phyloP scores from a whole-genome alignment of 2,113 vertebrate species.

The Mandrillus leucophaeus region DNA sequence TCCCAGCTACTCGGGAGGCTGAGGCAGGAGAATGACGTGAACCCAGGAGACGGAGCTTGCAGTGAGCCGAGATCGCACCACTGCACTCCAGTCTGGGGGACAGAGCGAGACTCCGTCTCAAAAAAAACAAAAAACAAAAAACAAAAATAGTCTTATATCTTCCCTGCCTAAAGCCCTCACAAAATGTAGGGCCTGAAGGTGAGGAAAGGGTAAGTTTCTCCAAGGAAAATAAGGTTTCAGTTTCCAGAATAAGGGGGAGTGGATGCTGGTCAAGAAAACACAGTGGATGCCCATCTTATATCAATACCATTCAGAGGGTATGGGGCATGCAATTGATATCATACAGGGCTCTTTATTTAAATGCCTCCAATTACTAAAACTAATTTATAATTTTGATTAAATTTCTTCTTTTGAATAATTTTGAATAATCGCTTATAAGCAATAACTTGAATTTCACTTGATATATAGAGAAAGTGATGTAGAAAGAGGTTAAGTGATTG shows the following conservation, averaged over 20 bases:
- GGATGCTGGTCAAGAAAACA: neutral
- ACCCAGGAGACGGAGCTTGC: too few species aligned
- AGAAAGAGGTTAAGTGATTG: slow-evolving; percentile 37
- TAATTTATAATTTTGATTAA: slow-evolving; percentile 58
- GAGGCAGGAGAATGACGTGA: too few species aligned
- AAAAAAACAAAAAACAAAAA: too few species aligned
- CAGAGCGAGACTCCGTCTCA: too few species aligned
- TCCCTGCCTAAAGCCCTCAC: neutral
- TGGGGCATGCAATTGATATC: neutral
- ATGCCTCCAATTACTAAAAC: slow-evolving; percentile 49
- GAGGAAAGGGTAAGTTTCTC: neutral
- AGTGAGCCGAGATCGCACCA: too few species aligned
- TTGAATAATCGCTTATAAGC: slow-evolving; percentile 34
- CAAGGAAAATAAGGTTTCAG: neutral
- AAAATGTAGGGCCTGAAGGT: neutral
- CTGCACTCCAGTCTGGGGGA: too few species aligned
- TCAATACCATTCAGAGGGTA: neutral
- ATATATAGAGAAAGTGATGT: slow-evolving; percentile 44
- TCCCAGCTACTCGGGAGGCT: too few species aligned
- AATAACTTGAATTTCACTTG: slow-evolving; percentile 52
- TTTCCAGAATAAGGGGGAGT: neutral
- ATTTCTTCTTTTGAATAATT: slow-evolving; percentile 42
- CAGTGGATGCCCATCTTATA: neutral
- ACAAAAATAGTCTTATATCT: neutral
- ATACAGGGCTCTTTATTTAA: slow-evolving; percentile 27